Base-by-base conservation (phyloP, 2,888 invertebrate genomes). In the Baccha elongata region DNA sequence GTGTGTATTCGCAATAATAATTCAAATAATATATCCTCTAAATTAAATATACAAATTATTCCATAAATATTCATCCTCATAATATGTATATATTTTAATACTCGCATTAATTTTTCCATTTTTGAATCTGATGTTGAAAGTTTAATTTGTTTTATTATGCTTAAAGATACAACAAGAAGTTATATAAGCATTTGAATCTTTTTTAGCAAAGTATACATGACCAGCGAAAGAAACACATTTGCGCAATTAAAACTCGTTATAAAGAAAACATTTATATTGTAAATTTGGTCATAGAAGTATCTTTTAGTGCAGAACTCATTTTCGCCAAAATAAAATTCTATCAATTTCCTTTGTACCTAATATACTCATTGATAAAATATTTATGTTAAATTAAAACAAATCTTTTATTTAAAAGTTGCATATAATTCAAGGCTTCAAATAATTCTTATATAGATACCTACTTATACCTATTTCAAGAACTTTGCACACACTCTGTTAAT, bases 231-330 rank as follows among this genome's bases (percentile, higher is more conserved):
- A 26, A 8, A 32, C 42, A 44, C 62, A 52, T 67, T 79, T 68
- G 40, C 67, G 53, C 68, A 79, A 55, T 68, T 55, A 68, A 79
- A 42, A 62, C 52, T 21, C 19, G 42, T 53, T 78, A 67, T 46
- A 23, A 53, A 23, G 60, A 60, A 35, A 58, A 26, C 13, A 75
- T 68, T 42, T 52, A 44, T 21, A n/a, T 23, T 60, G 10, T 13
- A 44, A 29, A 68, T n/a, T n/a, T 60, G 72, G 32, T 13, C n/a
- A 15, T 35, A 1, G 52, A 29, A 52, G 6, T 48, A 35, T 11
- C 29, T 23, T 32, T 52, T 23, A 1, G 29, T 44, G 40, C 5
- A 67, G 42, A 35, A 67, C 37, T 40, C 52, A 79, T 68, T 73
- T 53, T 73, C 46, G 37, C 60, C 60, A 60, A 62, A 60, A 65